Percentiles rank a stretch among this genome's conserved stretches.
phyloP scores from a whole-genome alignment of 2,888 invertebrate genomes.

The Lycocerus yunnanus region DNA sequence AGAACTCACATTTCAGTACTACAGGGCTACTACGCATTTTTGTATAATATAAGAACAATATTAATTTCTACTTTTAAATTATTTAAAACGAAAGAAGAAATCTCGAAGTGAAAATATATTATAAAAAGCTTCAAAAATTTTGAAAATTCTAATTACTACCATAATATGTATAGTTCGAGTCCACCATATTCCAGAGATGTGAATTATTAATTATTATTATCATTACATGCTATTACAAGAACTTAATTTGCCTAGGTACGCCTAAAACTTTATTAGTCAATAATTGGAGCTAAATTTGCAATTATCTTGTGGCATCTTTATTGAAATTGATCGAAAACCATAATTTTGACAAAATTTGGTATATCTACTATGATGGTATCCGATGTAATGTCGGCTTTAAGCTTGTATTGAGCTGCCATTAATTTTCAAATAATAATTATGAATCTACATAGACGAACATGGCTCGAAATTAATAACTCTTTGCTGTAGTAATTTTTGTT shows the following conservation, averaged over 20 bases:
- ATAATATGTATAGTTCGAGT: neutral
- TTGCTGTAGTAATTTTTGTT: no score
- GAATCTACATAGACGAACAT: neutral
- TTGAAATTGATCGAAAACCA: neutral
- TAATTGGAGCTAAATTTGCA: constrained; percentile 26
- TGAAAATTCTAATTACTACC: no score
- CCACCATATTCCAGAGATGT: neutral
- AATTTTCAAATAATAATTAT: neutral
- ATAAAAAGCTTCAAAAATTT: neutral
- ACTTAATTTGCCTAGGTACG: neutral
- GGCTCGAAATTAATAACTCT: neutral
- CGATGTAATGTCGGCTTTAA: neutral
- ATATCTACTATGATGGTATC: neutral
- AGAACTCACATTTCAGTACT: neutral
- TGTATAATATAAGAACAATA: neutral
- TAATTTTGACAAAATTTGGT: neutral
- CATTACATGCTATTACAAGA: neutral
- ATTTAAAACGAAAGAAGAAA: neutral
- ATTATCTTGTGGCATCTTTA: neutral
- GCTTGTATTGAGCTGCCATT: neutral
- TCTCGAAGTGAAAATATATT: neutral
- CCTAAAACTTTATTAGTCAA: neutral
- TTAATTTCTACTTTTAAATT: neutral
- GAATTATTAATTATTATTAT: neutral
- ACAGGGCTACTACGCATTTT: neutral